phyloP scores from a whole-genome alignment of 35 echinoderm and acorn worm species.

The Eucidaris tribuloides region DNA sequence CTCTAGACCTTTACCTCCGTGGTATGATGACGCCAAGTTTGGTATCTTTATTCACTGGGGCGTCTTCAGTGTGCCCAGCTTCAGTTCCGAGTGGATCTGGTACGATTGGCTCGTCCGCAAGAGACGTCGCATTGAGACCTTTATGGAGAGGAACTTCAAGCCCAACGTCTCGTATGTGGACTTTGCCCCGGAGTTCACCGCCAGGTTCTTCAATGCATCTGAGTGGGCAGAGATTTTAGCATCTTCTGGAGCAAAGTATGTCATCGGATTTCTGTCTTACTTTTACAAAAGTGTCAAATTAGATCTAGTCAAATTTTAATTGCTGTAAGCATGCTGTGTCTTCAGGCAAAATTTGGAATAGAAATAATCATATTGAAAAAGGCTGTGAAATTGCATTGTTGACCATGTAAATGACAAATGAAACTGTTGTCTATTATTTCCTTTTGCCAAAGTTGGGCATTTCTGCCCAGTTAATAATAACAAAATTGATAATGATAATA shows the following conservation, averaged over 20 bases:
- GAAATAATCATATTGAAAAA: too few relatives aligned
- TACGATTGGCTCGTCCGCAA: conserved; percentile 54
- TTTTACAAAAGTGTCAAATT: background rate
- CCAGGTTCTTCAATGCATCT: conserved; percentile 72
- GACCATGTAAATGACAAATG: too few relatives aligned
- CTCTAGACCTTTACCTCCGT: conserved; percentile 64
- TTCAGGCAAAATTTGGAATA: too few relatives aligned
- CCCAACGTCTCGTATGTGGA: conserved; percentile 76
- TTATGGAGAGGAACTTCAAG: conserved; percentile 77
- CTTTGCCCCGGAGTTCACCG: conserved; percentile 73
- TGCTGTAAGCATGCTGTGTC: too few relatives aligned
- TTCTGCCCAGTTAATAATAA: too few relatives aligned
- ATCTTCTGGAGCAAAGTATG: conserved; percentile 84
- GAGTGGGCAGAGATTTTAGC: conserved; percentile 69
- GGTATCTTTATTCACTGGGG: conserved; percentile 93
- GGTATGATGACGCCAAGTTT: conserved; percentile 86
- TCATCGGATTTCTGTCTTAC: background rate
- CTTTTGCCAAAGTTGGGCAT: too few relatives aligned
- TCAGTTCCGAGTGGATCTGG: conserved; percentile 86
- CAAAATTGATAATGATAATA: too few relatives aligned
- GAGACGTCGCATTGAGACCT: conserved; percentile 12
- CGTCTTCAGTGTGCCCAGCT: conserved; percentile 77
- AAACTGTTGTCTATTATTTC: too few relatives aligned
- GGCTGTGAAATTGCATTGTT: too few relatives aligned
- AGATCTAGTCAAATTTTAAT: too few relatives aligned